These are phyloP conservation scores for Chrysolina haemoptera DNA, from an alignment of 2,888 invertebrate genomes.

Conservation along the genomic window DNA sequence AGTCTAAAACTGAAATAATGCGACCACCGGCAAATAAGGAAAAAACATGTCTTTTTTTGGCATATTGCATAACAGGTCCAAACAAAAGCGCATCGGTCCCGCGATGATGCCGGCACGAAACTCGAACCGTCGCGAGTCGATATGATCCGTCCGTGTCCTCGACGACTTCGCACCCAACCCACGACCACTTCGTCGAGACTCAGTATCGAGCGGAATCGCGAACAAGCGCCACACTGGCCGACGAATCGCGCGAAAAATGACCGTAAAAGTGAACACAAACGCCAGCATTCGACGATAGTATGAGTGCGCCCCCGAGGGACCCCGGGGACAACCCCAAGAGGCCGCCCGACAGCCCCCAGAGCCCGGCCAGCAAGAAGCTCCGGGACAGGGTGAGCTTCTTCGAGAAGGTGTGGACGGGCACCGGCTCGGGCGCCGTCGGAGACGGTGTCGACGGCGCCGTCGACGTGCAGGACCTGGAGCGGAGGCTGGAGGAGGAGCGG, in stretches of 20 bases:
- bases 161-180: slow-evolving; percentile 46
- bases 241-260: slow-evolving; percentile 22
- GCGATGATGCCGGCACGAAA: slow-evolving; percentile 13
- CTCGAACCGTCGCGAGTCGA: slow-evolving; percentile 38
- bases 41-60: slow-evolving; percentile 21
- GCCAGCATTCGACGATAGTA: slow-evolving; percentile 51
- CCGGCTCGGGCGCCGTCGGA: slow-evolving; percentile 59
- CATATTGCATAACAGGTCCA: slow-evolving; percentile 31
- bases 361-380: slow-evolving; percentile 72
- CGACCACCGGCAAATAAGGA: not conserved
- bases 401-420: slow-evolving; percentile 83
- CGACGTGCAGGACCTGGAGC: slow-evolving; percentile 60
- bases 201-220: slow-evolving; percentile 67
- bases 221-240: slow-evolving; percentile 48
- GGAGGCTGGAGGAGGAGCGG: slow-evolving; percentile 58
- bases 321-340: slow-evolving; percentile 57
- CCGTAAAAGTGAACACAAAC: slow-evolving; percentile 30
- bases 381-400: slow-evolving; percentile 85
- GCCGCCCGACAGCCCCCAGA: slow-evolving; percentile 62
- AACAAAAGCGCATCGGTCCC: slow-evolving; percentile 35
- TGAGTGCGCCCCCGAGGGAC: slow-evolving; percentile 59
- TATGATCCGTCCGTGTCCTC: slow-evolving; percentile 29
- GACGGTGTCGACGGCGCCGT: slow-evolving; percentile 50
- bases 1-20: slow-evolving; percentile 6
- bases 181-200: slow-evolving; percentile 54